phyloP scores from a whole-genome alignment of 2,797 vertebrate species.

The Aselliscus stoliczkanus region DNA sequence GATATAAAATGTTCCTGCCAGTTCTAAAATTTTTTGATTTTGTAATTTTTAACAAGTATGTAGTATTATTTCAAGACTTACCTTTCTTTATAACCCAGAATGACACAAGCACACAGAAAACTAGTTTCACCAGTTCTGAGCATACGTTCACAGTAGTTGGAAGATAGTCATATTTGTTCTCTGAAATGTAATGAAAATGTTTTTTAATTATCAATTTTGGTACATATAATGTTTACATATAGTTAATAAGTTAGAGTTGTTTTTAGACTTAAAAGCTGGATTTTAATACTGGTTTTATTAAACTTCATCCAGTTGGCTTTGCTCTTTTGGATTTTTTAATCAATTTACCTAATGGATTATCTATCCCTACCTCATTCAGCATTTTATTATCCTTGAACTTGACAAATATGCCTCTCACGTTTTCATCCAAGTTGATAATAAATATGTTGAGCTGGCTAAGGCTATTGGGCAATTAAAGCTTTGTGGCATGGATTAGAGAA shows the following conservation, averaged over 20 bases:
- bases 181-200: conserved; percentile 80
- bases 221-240: not conserved
- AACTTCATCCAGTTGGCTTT: not conserved
- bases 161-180: conserved; percentile 95
- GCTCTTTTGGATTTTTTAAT: not conserved
- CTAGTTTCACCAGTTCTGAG: conserved; percentile 92
- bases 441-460: not conserved
- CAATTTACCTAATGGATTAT: not conserved
- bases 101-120: conserved; percentile 91
- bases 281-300: conserved; percentile 8
- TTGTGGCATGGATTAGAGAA: not conserved
- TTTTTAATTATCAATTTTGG: conserved; percentile 19
- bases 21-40: not conserved
- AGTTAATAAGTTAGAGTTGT: conserved; percentile 12
- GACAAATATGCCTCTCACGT: not conserved
- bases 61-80: conserved; percentile 69
- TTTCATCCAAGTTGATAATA: not conserved
- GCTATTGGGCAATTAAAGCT: not conserved
- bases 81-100: conserved; percentile 90
- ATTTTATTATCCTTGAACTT: conserved; percentile 28
- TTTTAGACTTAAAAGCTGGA: conserved; percentile 29
- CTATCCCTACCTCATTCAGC: not conserved
- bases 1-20: not conserved
- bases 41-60: not conserved
- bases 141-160: conserved; percentile 97